These are phyloP conservation scores for Coluber constrictor DNA, from an alignment of 2,797 vertebrate genomes.

Conservation along the genomic window DNA sequence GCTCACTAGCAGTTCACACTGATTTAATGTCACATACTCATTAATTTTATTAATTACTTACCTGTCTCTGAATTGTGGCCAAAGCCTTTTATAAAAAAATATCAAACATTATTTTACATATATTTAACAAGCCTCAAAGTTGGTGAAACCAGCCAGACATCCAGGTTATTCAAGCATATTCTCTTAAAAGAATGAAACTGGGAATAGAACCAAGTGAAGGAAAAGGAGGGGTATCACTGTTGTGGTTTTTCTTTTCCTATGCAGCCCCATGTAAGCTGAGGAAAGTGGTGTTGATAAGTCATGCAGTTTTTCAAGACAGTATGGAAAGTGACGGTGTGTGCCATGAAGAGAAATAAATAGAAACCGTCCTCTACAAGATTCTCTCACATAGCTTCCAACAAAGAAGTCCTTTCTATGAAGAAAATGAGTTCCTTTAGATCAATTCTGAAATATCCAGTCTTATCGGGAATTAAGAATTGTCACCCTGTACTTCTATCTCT, in stretches of 20 bases:
- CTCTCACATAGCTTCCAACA: background rate
- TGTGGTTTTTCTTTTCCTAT: background rate
- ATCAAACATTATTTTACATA: background rate
- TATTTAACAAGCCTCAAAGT: background rate
- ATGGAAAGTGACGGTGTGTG: too few relatives aligned
- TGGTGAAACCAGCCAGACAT: background rate
- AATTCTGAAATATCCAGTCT: background rate
- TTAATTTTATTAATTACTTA: background rate
- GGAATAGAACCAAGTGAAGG: background rate
- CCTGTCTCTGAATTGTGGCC: background rate
- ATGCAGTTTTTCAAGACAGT: too few relatives aligned
- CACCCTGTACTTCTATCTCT: background rate
- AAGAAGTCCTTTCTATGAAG: background rate
- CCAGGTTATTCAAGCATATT: background rate
- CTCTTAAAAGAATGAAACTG: background rate
- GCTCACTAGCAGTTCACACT: background rate
- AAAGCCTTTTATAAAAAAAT: background rate
- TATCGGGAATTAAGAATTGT: background rate
- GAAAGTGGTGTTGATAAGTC: background rate
- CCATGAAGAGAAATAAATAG: background rate
- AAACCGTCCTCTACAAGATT: background rate
- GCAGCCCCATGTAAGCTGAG: background rate
- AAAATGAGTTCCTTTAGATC: background rate
- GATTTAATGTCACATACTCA: background rate
- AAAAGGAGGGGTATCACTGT: too few relatives aligned